Conservation (phyloP, 2,797 vertebrate genomes). For the Diplodus sargus region DNA sequence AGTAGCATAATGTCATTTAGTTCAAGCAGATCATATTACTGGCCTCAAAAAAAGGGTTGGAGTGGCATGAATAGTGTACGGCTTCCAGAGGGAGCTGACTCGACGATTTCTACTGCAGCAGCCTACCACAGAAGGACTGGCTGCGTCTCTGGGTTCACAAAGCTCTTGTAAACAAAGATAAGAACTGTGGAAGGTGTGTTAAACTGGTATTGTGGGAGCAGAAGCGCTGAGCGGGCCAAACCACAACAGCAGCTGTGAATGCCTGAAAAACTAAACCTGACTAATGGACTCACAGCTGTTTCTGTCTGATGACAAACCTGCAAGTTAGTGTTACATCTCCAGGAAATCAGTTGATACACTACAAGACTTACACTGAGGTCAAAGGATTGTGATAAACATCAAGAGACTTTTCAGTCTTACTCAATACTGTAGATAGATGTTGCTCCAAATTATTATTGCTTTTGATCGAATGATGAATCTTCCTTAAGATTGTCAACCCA, state of each 20-base stretch:
- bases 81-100: conserved; percentile 14
- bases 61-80: background rate
- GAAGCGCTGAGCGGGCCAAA: conserved; percentile 30
- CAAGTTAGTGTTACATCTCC: background rate
- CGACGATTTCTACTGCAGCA: background rate
- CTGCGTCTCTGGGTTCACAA: conserved; percentile 43
- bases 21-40: conserved; percentile 33
- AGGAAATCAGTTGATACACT: background rate
- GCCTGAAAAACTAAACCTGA: conserved; percentile 40
- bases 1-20: background rate
- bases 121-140: background rate
- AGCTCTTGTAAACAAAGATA: conserved; percentile 63
- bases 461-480: background rate
- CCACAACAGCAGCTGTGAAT: conserved; percentile 57
- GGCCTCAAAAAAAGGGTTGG: conserved; percentile 15
- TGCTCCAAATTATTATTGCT: background rate
- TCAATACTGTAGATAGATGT: background rate
- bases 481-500: background rate
- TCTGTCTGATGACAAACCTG: conserved; percentile 36
- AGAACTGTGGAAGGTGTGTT: conserved; percentile 46
- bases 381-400: background rate
- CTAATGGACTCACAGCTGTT: conserved; percentile 43
- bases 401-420: background rate
- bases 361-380: background rate
- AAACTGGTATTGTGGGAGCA: conserved; percentile 36